Base-by-base conservation (phyloP, 2,797 vertebrate species). In the Sebastes variabilis region DNA sequence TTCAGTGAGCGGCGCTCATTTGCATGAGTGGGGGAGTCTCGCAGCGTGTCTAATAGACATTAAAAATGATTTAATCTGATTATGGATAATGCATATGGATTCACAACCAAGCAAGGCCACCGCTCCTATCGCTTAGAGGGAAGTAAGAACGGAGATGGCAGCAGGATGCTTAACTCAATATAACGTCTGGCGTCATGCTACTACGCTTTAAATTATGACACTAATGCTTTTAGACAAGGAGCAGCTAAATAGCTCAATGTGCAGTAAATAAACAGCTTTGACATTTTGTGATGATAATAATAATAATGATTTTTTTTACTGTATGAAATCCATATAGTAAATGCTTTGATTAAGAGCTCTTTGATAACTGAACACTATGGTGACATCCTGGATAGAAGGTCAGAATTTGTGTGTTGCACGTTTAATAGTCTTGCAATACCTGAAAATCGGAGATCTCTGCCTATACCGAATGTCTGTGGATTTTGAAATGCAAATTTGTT, bases 11-110 rank as follows among this genome's bases (percentile, higher is more conserved):
- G 52, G 68, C 4, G n/a, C 58, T 83, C 64, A 75, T 91, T 83
- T 85, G 75, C 89, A 79, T 88, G 73, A 80, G 80, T 61, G 46
- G 58, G 34, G 60, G 71, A 73, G 75, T 79, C 82, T 81, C 27
- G 4, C 82, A 69, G 75, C 65, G 71, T 68, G 75, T 79, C 82
- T 84, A 82, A 82, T 36, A 79, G 69, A 84, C 75, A 87, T 88
- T 86, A 72, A 67, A 88, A 80, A 77, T 77, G 24, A 87, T 84
- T 82, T 81, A 66, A 85, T 80, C 58, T 75, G 74, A 90, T 84
- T 75, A 84, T 71, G 68, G 73, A 34, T 84, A 59, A 86, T 79
- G 36, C 36, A 68, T 66, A 80, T 69, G 24, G 27, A 80, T 77
- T 84, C 68, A 66, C 20, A 80, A 62, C 42, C 13, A 78, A 72